Conservation (phyloP, 2,888 invertebrate genomes). For the Chaitophorus viminalis region DNA sequence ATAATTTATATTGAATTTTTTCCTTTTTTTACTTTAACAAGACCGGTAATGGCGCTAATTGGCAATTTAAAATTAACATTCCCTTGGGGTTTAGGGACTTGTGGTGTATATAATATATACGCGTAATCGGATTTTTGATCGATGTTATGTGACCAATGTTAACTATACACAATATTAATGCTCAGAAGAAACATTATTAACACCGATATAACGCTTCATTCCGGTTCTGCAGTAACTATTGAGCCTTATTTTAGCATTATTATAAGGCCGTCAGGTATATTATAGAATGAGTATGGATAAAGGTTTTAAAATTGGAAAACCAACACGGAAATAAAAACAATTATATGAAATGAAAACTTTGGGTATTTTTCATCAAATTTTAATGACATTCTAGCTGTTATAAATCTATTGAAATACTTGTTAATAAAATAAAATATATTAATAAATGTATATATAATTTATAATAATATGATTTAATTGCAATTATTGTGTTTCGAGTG, state of each 20-base stretch:
- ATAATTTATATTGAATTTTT: conserved; percentile 5
- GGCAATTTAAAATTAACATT: conserved; percentile 35
- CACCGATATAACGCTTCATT: neutral
- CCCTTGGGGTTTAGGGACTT: conserved; percentile 1
- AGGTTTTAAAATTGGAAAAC: no score
- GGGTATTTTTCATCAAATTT: no score
- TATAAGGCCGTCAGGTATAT: conserved; percentile 14
- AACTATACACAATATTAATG: neutral
- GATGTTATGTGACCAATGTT: neutral
- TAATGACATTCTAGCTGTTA: no score
- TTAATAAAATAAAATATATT: no score
- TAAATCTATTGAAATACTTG: no score
- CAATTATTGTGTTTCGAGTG: no score
- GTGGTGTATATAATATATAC: neutral
- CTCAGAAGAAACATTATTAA: neutral
- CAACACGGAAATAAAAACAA: no score
- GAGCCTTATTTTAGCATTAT: neutral
- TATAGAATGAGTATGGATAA: neutral
- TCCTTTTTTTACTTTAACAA: conserved; percentile 22
- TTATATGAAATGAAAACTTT: no score
- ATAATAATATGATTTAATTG: no score
- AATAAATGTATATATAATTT: no score
- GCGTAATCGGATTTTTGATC: conserved; percentile 23
- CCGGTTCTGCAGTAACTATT: neutral
- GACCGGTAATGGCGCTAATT: conserved; percentile 39